A percentile compares a stretch with the other conserved stretches of the same genome.
phyloP scores from a whole-genome alignment of 2,797 vertebrate genomes.

The Acipenser transmontanus region DNA sequence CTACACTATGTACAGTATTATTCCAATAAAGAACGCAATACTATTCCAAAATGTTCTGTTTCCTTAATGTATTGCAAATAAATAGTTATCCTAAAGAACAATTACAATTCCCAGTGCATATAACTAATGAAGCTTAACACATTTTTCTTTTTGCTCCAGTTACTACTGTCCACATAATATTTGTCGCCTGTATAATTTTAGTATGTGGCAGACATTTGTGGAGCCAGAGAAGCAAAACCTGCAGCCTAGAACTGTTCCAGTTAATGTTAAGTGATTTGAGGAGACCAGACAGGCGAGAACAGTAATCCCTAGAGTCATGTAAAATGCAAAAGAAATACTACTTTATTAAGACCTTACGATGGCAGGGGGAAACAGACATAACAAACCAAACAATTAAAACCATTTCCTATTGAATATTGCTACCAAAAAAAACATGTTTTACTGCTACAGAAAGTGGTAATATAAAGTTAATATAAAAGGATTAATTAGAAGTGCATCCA shows the following conservation, averaged over 20 bases:
- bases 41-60: no score
- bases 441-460: no score
- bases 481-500: no score
- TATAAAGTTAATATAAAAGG: no score
- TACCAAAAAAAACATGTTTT: no score
- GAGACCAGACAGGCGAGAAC: conserved; percentile 87
- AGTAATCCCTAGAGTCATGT: conserved; percentile 83
- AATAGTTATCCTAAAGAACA: conserved; percentile 34
- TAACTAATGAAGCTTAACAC: conserved; percentile 54
- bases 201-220: conserved; percentile 51
- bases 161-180: conserved; percentile 48
- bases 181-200: conserved; percentile 44
- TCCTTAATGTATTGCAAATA: no score
- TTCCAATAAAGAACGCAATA: no score
- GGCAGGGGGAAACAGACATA: conserved; percentile 48
- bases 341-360: conserved; percentile 66
- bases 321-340: conserved; percentile 87
- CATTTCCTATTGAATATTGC: not conserved
- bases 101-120: conserved; percentile 48
- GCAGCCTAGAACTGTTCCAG: conserved; percentile 72
- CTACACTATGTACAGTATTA: no score
- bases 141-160: conserved; percentile 40
- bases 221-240: conserved; percentile 66
- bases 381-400: conserved; percentile 56
- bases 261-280: conserved; percentile 82